These are phyloP conservation scores for Machaerirhynchus nigripectus DNA, from an alignment of 2,113 vertebrate species.

Conservation along the genomic window DNA sequence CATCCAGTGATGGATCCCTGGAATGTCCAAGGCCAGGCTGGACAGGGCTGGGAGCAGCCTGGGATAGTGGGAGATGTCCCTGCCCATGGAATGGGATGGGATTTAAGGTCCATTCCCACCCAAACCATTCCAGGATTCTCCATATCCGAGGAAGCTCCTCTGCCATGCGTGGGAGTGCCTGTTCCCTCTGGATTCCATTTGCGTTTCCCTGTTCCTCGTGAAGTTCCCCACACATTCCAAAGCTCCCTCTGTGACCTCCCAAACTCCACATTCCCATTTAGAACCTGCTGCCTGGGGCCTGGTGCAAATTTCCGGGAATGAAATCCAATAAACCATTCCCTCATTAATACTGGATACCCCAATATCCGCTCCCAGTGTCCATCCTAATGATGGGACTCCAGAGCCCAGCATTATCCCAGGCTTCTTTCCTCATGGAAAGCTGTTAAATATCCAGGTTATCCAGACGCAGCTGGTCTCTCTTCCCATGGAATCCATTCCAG, in stretches of 20 bases:
- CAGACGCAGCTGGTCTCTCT: not conserved
- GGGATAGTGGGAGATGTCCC: not conserved
- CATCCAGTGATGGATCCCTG: not conserved
- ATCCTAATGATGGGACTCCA: not conserved
- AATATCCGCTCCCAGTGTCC: not conserved
- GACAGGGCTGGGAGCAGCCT: not conserved
- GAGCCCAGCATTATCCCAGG: not conserved
- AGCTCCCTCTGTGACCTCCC: not conserved
- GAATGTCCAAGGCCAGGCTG: not conserved
- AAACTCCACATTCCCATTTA: not conserved
- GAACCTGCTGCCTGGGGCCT: not conserved
- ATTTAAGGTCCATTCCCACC: not conserved
- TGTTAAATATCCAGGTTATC: not conserved
- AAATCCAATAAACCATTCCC: not conserved
- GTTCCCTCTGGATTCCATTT: not conserved
- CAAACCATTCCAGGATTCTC: not conserved
- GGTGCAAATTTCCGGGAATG: not conserved
- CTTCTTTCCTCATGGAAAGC: not conserved
- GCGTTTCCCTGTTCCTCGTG: not conserved
- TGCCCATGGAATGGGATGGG: not conserved
- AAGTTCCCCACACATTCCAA: not conserved
- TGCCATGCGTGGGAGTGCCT: fast-evolving
- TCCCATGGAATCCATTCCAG: not conserved
- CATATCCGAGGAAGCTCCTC: not conserved
- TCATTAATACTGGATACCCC: not conserved